Conservation (phyloP, 2,888 invertebrate species). For the Periphyllus acericola region DNA sequence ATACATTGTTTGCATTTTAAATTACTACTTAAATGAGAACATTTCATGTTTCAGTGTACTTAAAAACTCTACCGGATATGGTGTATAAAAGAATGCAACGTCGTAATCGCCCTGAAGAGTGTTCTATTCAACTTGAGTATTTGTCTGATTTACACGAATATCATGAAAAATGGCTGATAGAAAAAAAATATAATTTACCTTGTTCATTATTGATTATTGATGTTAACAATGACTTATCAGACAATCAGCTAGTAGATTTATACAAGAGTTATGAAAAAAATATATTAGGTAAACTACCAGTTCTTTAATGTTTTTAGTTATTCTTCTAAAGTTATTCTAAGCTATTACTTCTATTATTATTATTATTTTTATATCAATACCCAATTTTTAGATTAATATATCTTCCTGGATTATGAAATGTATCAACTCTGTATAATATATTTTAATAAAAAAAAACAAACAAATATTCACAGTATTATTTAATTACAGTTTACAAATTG, state of each 20-base stretch:
- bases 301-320: conserved; percentile 17
- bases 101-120: conserved; percentile 68
- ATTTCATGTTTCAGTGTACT: conserved; percentile 66
- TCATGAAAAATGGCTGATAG: conserved; percentile 69
- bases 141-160: conserved; percentile 67
- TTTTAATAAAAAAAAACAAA: neutral
- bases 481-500: neutral
- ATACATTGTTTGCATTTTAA: neutral
- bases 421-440: neutral
- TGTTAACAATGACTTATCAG: conserved; percentile 67
- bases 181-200: conserved; percentile 62
- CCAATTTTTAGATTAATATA: neutral
- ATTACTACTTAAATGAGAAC: neutral
- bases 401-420: neutral
- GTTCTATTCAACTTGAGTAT: conserved; percentile 67
- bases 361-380: neutral
- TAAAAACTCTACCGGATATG: conserved; percentile 68
- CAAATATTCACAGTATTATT: conserved; percentile 23
- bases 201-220: conserved; percentile 67
- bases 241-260: conserved; percentile 48
- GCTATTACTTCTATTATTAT: too few relatives aligned
- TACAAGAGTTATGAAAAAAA: conserved; percentile 57
- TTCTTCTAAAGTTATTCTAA: too few relatives aligned
- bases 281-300: conserved; percentile 60
- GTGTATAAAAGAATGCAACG: conserved; percentile 68